Evolutionary conservation across 2,797 vertebrate species (phyloP).

Genomic region (Myioborus melanocephalus): DNA sequence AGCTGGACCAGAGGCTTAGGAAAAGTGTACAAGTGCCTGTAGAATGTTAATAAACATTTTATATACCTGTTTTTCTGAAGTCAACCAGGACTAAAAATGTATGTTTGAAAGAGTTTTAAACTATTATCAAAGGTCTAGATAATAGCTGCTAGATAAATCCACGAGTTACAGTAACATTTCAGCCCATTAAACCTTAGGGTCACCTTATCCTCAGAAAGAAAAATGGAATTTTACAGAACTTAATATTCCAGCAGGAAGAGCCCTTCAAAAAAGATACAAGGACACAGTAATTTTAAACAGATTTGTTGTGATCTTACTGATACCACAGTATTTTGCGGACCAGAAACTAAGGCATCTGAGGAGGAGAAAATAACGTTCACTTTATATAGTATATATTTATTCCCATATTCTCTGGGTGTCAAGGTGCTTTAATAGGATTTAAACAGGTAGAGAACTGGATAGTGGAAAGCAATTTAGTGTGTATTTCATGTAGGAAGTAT

Average conservation of each 20-base stretch:
- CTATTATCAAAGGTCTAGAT: background rate
- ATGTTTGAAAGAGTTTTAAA: background rate
- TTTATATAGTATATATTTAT: background rate
- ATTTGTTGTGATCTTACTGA: background rate
- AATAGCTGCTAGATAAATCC: background rate
- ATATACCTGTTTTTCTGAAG: background rate
- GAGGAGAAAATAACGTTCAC: background rate
- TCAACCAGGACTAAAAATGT: background rate
- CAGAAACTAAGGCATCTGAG: background rate
- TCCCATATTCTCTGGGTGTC: background rate
- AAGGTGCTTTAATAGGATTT: background rate
- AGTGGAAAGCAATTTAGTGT: background rate
- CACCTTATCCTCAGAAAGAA: background rate
- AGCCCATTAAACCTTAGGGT: background rate
- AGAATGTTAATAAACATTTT: background rate
- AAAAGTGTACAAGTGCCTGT: background rate
- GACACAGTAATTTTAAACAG: background rate
- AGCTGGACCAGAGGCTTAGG: background rate
- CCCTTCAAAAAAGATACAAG: background rate
- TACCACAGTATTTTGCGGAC: background rate
- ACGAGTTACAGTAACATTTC: background rate
- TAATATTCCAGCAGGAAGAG: background rate
- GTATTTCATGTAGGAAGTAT: background rate
- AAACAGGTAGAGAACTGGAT: background rate
- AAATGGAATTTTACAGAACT: background rate